Conservation (phyloP, 2,797 vertebrate species). For the Okamejei kenojei region DNA sequence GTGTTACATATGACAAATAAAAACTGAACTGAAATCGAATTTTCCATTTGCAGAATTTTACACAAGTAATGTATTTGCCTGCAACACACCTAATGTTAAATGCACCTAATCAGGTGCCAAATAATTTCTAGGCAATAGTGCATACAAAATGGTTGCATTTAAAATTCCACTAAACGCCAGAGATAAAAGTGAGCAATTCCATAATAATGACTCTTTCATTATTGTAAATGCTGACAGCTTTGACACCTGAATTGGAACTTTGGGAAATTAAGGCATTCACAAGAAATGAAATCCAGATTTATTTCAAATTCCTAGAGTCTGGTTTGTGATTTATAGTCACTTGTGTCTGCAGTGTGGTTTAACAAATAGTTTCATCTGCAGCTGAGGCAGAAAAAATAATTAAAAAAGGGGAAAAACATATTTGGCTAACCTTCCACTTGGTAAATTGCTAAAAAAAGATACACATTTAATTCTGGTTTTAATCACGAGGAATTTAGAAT, state of each 20-base stretch:
- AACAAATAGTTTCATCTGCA: slow-evolving; percentile 32
- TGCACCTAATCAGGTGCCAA: too few relatives aligned
- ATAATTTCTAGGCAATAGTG: too few relatives aligned
- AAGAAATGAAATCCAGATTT: slow-evolving; percentile 30
- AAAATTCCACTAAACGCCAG: neutral
- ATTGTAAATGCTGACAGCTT: neutral
- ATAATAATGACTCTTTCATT: neutral
- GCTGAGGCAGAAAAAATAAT: neutral
- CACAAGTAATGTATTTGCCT: too few relatives aligned
- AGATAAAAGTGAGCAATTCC: neutral
- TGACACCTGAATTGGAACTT: slow-evolving; percentile 10
- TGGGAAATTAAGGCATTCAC: neutral
- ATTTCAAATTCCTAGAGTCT: slow-evolving; percentile 32
- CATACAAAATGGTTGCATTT: neutral
- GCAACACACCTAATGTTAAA: too few relatives aligned
- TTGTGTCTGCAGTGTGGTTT: slow-evolving; percentile 15
- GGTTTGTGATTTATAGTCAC: slow-evolving; percentile 1
- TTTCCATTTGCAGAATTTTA: too few relatives aligned
- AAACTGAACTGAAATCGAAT: too few relatives aligned
- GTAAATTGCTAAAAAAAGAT: neutral
- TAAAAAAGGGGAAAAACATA: neutral
- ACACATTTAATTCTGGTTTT: neutral
- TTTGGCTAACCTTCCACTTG: neutral
- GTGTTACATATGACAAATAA: too few relatives aligned
- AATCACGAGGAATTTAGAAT: neutral